phyloP scores from a whole-genome alignment of 53 echinoderm and acorn worm species.

The Temnopleurus reevesii region DNA sequence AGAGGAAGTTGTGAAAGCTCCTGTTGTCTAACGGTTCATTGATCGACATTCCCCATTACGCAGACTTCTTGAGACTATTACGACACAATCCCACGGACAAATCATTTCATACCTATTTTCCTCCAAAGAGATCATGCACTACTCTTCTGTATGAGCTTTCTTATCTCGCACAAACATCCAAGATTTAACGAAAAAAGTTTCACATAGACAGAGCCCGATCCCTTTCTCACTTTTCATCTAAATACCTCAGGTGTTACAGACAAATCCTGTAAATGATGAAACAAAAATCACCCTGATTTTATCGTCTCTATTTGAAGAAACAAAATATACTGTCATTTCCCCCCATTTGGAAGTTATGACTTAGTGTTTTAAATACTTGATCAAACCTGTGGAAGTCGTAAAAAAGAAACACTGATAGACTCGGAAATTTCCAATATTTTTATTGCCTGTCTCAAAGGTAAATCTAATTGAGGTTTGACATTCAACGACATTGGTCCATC shows the following conservation, averaged over 20 bases:
- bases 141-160: not conserved
- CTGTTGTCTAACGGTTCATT: not conserved
- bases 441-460: conserved; percentile 1
- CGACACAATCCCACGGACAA: not conserved
- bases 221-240: not conserved
- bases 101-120: not conserved
- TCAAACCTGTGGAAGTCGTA: conserved; percentile 13
- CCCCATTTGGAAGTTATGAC: conserved; percentile 51
- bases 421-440: conserved; percentile 46
- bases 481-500: not conserved
- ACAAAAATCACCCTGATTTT: conserved; percentile 9
- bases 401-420: conserved; percentile 19
- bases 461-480: conserved; percentile 1
- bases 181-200: no score
- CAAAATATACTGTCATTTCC: conserved; percentile 46
- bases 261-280: conserved; percentile 8
- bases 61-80: not conserved
- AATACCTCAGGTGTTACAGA: conserved; percentile 23
- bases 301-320: conserved; percentile 43
- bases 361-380: conserved; percentile 15
- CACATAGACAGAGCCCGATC: not conserved
- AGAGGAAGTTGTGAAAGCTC: not conserved
- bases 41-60: not conserved
- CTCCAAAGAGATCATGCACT: not conserved
- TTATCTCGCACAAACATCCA: conserved; percentile 19